Evolutionary conservation across 2,888 invertebrate genomes (phyloP).

Genomic region (Leptura quadrifasciata): DNA sequence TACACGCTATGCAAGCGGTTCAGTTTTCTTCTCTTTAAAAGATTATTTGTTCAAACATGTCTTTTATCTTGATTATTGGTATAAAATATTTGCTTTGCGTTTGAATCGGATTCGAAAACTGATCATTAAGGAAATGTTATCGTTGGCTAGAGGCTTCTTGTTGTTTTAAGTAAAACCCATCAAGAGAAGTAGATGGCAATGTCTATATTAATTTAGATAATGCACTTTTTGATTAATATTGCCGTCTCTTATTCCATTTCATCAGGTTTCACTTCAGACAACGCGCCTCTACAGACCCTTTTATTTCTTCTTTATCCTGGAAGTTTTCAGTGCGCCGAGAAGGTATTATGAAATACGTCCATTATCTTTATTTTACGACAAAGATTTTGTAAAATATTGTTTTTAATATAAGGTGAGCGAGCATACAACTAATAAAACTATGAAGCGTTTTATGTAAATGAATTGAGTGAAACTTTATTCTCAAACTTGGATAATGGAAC

Average conservation of each 20-base stretch:
- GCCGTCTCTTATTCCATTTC: conserved; percentile 39
- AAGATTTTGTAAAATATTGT: conserved; percentile 13
- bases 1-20: no score
- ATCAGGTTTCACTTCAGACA: conserved; percentile 18
- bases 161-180: background rate
- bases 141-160: background rate
- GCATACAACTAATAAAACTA: background rate
- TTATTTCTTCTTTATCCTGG: background rate
- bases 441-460: background rate
- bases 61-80: background rate
- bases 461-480: background rate
- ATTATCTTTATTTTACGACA: conserved; percentile 15
- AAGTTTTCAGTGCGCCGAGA: background rate
- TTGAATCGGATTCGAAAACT: background rate
- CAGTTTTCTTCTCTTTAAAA: no score
- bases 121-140: background rate
- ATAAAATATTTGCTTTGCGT: background rate
- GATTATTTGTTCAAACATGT: no score
- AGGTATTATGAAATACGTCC: background rate
- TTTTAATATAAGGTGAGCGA: background rate
- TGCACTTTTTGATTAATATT: conserved; percentile 47
- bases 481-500: background rate
- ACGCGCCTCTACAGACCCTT: background rate
- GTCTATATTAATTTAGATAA: conserved; percentile 32
- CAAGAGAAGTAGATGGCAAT: conserved; percentile 5